A percentile compares a stretch with the other conserved stretches of the same genome.
phyloP scores from a whole-genome alignment of 2,888 invertebrate species.

The Prosopocoilus inquinatus region DNA sequence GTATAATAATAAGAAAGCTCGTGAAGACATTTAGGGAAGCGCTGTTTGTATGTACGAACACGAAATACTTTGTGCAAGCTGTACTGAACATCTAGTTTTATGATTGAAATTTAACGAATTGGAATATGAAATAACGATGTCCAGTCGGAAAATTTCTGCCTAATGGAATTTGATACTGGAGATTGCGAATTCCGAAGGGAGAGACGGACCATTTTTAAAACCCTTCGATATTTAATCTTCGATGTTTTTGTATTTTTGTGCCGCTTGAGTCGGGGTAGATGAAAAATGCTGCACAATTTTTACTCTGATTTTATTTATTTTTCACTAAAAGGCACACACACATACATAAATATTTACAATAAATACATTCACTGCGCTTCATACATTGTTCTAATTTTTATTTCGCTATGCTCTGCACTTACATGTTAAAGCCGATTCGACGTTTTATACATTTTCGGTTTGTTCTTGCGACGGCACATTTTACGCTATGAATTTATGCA shows the following conservation, averaged over 20 bases:
- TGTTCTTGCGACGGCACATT: background rate
- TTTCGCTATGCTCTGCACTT: conserved; percentile 7
- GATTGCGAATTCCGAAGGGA: conserved; percentile 45
- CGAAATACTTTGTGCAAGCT: conserved; percentile 5
- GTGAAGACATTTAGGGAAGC: no score
- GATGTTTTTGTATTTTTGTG: conserved; percentile 19
- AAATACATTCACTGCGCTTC: conserved; percentile 44
- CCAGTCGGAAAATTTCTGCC: conserved; percentile 36
- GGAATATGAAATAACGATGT: conserved; percentile 34
- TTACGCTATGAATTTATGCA: conserved; percentile 24
- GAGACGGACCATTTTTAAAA: conserved; percentile 9
- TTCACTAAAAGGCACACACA: conserved; percentile 72
- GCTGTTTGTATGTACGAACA: no score
- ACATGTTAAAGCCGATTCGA: conserved; percentile 10
- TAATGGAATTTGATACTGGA: conserved; percentile 44
- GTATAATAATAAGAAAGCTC: no score
- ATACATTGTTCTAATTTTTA: conserved; percentile 25
- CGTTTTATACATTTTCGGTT: conserved; percentile 8
- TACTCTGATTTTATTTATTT: conserved; percentile 53
- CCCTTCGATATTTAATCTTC: conserved; percentile 21
- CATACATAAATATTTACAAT: conserved; percentile 51
- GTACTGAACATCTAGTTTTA: conserved; percentile 23
- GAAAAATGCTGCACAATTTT: background rate
- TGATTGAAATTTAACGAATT: conserved; percentile 39
- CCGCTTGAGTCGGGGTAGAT: conserved; percentile 1